Evolutionary conservation across 1,140 invertebrate species (phyloP), one percentile per base, ranked within the genome.

Genomic region (Lordiphosa mommai): DNA sequence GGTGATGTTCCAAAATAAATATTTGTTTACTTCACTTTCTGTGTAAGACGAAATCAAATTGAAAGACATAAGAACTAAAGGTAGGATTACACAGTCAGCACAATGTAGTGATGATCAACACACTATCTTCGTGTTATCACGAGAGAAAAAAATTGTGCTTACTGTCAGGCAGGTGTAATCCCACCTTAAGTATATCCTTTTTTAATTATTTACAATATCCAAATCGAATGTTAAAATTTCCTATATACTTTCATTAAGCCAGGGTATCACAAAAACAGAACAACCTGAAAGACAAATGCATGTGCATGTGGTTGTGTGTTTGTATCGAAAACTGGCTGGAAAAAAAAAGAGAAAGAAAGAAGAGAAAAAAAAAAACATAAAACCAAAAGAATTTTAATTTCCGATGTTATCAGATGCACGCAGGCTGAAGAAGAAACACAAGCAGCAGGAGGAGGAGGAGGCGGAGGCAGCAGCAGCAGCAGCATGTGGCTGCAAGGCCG

Each of bases 341-440:
- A 59, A 36, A 44, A 55, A 49, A 41, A 10, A 48, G 16, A 41
- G 36, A 47, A 16, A 44, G 43, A 50, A 46, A 32, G 33, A 55
- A 37, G 16, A 46, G 30, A 37, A 55, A 48, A 74, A 66, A 55
- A 69, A 80, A 66, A 73, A 80, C 72, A 79, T 79, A 84, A 82
- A 84, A 85, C 79, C 79, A 84, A 84, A 84, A 84, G 79, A 84
- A 84, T 84, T 84, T 84, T 84, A 84, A 84, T 84, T 84, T 84
- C 79, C 79, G 79, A 84, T 84, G 79, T 84, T 84, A 84, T 84
- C 79, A 84, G 79, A 84, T 84, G 79, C 79, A 84, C 79, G 79
- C 79, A 84, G 79, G 56, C 38, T 37, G 36, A 51, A 56, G 55
- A 66, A 61, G 47, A 57, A 37, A 37, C 51, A 27, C 27, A 27